Percentiles rank a stretch among this genome's conserved stretches.
Evolutionary conservation across 2,888 invertebrate species (phyloP).

Genomic region (Gymnocheta viridis): DNA sequence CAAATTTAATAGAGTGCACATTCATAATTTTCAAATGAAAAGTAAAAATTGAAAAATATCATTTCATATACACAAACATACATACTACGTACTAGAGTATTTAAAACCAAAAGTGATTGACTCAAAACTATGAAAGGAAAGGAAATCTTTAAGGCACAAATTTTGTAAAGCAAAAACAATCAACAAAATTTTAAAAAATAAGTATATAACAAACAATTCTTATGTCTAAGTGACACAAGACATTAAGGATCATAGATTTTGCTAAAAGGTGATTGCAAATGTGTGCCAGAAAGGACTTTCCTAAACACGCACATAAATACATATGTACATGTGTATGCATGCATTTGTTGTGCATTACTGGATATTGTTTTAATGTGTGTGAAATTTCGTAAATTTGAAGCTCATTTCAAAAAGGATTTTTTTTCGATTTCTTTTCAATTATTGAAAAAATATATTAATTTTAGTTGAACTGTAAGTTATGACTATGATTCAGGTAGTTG

Average conservation of each 20-base stretch:
- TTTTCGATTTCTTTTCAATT: neutral
- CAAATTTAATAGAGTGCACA: slow-evolving; percentile 77
- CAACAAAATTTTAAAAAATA: neutral
- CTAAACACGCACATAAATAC: neutral
- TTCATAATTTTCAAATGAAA: slow-evolving; percentile 35
- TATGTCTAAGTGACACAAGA: neutral
- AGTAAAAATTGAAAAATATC: neutral
- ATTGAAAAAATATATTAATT: neutral
- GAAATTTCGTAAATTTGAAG: neutral
- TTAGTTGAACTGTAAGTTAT: neutral
- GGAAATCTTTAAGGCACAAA: too few species aligned
- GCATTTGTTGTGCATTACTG: neutral
- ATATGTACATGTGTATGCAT: neutral
- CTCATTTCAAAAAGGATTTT: neutral
- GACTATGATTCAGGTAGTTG: neutral
- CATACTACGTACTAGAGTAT: too few species aligned
- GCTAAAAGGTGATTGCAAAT: neutral
- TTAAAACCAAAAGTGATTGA: neutral
- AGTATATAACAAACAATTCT: neutral
- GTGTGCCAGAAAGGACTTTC: neutral
- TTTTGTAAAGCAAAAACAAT: neutral
- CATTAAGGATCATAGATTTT: neutral
- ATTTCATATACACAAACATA: too few species aligned
- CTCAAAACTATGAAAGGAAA: neutral
- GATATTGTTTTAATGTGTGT: neutral